Base-by-base conservation (phyloP, 1,140 invertebrate genomes). In the Papilio machaon region DNA sequence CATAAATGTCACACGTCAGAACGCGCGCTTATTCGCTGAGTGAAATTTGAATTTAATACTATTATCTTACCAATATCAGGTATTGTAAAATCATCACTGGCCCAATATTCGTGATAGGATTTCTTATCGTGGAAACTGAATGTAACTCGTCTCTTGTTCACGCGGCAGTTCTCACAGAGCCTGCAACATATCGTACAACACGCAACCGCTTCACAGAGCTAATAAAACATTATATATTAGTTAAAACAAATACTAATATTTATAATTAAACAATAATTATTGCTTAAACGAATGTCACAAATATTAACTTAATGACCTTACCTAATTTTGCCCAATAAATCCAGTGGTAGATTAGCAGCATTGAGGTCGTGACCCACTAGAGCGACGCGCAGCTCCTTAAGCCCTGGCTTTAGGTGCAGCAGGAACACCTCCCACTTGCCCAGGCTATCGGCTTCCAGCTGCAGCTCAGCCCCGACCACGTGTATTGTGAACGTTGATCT, bases 341-440 rank as follows among this genome's bases (percentile, higher is more conserved):
- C 93, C 30, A 95, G 85, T 0, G 96, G 95, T 47, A 96, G 88
- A 17, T 95, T 95, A 0, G 91, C 88, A 1, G 95, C 92, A 84
- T 95, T 95, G 0, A 97, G 88, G 88, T 97, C 96, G 0, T 96
- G 95, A 0, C 96, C 96, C 2, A 97, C 89, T 23, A 97, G 95
- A 0, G 96, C 95, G 0, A 97, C 89, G 70, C 93, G 94, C 0
- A 97, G 84, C 46, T 90, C 92, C 74, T 95, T 94, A 1, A 97
- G 82, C 1, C 94, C 85, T 0, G 96, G 96, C 7, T 95, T 85
- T 43, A 96, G 94, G 87, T 97, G 97, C 0, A 97, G 85, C 79
- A 97, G 96, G 85, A 97, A 95, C 43, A 95, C 94, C 86, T 97
- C 97, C 97, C 97, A 97, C 74, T 96, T 96, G 46, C 95, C 93